Base-by-base conservation (phyloP, 1,140 invertebrate genomes). In the Drosophila sp. region DNA sequence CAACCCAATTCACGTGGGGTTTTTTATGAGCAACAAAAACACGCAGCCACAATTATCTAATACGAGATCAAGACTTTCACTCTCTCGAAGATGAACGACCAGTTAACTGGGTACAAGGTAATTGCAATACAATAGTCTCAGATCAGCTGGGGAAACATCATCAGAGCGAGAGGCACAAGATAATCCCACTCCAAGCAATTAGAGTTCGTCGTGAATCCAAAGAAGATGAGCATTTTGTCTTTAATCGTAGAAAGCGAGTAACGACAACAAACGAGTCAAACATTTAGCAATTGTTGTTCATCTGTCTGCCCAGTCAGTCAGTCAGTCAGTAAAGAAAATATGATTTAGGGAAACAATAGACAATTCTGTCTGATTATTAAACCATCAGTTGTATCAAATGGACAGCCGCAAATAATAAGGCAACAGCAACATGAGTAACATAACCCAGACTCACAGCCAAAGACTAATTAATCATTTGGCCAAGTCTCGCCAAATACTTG, bases 341-440 rank as follows among this genome's bases (percentile, higher is more conserved):
- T 82, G 78, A 89, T 76, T 87, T 27, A 13, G 38, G 48, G 27
- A 59, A 51, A 86, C 82, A 86, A 86, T 81, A 77, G 78, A 89
- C 72, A 79, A 76, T 83, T 83, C 89, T 77, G 79, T 82, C 61
- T 82, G 77, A 87, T 89, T 89, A 89, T 89, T 83, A 80, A 89
- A 80, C 76, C 80, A 89, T 89, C 83, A 76, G 66, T 29, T 59
- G 50, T 57, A 86, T 59, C 45, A 34, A 13, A 25, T 48, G 40
- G 14, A 41, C 40, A 62, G 66, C 51, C 61, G 46, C 57, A 32
- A 59, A 58, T 14, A 14, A 40, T 25, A 7, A 4, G 43, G 53
- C 14, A 25, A 61, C 40, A 48, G 51, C 54, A 75, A 41, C 58
- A 86, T 63, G 45, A 79, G 53, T 57, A 62, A 53, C 80, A 84